Percentiles rank a stretch among this genome's conserved stretches.
These are phyloP conservation scores for Pristionchus arcanus DNA, from an alignment of 2,888 invertebrate genomes.

Conservation along the genomic window DNA sequence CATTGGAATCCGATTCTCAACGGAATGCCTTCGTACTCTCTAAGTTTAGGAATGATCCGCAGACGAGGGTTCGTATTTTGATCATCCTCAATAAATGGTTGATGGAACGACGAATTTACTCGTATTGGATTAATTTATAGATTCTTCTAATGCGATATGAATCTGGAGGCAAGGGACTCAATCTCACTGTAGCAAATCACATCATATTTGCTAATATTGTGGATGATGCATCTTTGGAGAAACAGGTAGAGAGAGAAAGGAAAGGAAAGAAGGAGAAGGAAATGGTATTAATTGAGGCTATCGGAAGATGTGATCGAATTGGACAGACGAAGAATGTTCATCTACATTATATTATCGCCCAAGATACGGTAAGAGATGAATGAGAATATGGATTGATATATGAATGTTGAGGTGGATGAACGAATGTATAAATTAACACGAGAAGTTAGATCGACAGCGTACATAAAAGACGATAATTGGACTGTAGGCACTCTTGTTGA, in stretches of 20 bases:
- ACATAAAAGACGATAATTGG: conserved; percentile 4
- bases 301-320: conserved; percentile 88
- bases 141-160: conserved; percentile 85
- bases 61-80: not conserved
- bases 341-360: conserved; percentile 86
- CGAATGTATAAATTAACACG: conserved; percentile 30
- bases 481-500: conserved; percentile 34
- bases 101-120: no score
- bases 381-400: not conserved
- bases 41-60: conserved; percentile 39
- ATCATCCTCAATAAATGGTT: not conserved
- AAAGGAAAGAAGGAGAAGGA: not conserved
- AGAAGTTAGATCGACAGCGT: not conserved
- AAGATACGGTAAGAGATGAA: conserved; percentile 81
- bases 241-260: conserved; percentile 70
- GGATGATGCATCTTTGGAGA: conserved; percentile 86
- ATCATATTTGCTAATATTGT: conserved; percentile 88
- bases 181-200: conserved; percentile 88
- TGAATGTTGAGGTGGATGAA: conserved; percentile 15
- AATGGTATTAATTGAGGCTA: conserved; percentile 83
- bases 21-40: not conserved
- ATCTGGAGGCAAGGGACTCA: conserved; percentile 88
- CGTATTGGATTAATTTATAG: conserved; percentile 23
- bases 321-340: conserved; percentile 87
- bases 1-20: not conserved